Evolutionary conservation across 2,888 invertebrate genomes (phyloP), one percentile per base, ranked within the genome.

Genomic region (Perdita meconis): DNA sequence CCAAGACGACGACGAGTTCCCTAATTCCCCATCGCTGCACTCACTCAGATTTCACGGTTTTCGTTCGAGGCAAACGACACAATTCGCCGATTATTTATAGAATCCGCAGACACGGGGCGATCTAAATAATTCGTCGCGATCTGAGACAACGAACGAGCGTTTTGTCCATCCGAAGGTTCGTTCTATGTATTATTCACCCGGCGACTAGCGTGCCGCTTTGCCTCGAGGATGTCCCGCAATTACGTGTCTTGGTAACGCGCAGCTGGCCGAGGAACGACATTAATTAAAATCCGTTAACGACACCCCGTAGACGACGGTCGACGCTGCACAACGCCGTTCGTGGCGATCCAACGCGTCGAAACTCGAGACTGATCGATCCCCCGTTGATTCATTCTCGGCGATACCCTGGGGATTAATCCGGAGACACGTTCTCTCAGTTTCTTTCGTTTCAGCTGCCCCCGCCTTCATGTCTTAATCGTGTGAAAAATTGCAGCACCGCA

Each of bases 271-370:
- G 68, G 64, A 82, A 69, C 55, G 66, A 67, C 64, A 81, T 81
- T 81, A 82, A 82, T 82, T 82, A 82, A 82, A 82, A 78, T 76
- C 68, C 61, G 81, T 79, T 82, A 82, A 77, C 73, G 65, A 77
- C 13, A 67, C 50, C 10, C n/a, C 26, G 26, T 53, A 34, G 44
- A 44, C 53, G 51, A 24, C 63, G 55, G 57, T 59, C 57, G 76
- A 65, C 22, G 12, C 61, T 53, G 36, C 65, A 61, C 38, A 57
- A 78, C 40, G 53, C 22, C 56, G 47, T 47, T 13, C 2, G 0
- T n/a, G 34, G 22, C 13, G 30, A 40, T 51, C 16, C 42, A 56
- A 50, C 34, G 65, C 30, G n/a, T n/a, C 64, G 77, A 80, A 80
- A 80, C 64, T 19, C 2, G 67, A 81, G 77, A 64, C n/a, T 47